These are phyloP conservation scores for Agonopterix arenella DNA, from an alignment of 2,888 invertebrate species.

Conservation along the genomic window DNA sequence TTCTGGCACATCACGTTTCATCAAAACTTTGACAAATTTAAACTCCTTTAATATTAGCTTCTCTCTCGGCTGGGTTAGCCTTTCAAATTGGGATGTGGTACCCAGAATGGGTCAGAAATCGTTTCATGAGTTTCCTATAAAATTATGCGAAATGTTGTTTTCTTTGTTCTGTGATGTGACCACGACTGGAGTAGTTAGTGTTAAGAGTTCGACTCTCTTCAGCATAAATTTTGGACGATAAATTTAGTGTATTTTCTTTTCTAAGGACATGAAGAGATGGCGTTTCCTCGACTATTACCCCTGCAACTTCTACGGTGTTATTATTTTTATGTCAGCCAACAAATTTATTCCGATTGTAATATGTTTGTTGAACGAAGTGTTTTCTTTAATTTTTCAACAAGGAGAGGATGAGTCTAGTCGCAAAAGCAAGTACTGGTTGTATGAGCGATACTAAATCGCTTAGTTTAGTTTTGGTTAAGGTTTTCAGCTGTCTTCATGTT, in stretches of 20 bases:
- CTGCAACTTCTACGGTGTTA: constrained; percentile 19
- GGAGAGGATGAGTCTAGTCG: constrained; percentile 12
- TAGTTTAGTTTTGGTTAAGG: not conserved
- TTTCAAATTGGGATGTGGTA: no score
- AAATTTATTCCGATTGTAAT: constrained; percentile 16
- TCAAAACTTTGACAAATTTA: no score
- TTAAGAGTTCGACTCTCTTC: not conserved
- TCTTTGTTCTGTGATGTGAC: not conserved
- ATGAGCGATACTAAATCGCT: not conserved
- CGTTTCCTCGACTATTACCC: constrained; percentile 18
- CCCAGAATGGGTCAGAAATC: no score
- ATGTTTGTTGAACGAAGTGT: constrained; percentile 17
- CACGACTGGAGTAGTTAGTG: not conserved
- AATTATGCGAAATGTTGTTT: no score
- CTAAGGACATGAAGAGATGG: constrained; percentile 45
- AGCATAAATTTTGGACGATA: not conserved
- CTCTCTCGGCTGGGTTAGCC: no score
- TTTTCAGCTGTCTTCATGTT: not conserved
- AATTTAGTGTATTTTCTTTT: constrained; percentile 50
- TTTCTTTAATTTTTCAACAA: constrained; percentile 10
- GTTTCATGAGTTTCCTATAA: no score
- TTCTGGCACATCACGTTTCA: no score
- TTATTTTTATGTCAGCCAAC: constrained; percentile 18
- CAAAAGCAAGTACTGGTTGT: constrained; percentile 11
- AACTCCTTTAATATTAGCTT: no score